phyloP scores from a whole-genome alignment of 2,113 vertebrate genomes.

The Pelecanus crispus region DNA sequence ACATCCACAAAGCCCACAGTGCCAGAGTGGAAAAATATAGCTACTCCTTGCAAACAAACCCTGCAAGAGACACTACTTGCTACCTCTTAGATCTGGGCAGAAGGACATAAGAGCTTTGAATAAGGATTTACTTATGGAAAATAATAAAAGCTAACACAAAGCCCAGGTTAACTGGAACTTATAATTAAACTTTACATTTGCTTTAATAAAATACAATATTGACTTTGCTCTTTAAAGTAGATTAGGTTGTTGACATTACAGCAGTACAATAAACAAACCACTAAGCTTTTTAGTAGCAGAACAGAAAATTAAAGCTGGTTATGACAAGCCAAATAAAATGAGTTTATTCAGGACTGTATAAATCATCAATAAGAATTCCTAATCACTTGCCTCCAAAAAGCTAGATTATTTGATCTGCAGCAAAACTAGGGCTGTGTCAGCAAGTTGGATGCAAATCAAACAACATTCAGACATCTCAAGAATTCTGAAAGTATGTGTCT shows the following conservation, averaged over 20 bases:
- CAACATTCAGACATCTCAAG: constrained; percentile 44
- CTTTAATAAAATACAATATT: constrained; percentile 65
- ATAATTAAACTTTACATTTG: constrained; percentile 66
- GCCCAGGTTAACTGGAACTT: constrained; percentile 63
- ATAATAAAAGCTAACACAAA: constrained; percentile 42
- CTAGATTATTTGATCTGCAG: constrained; percentile 54
- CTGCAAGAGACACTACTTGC: not conserved
- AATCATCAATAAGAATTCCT: constrained; percentile 57
- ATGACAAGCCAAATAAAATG: constrained; percentile 51
- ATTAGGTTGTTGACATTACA: constrained; percentile 60
- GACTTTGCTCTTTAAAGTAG: constrained; percentile 64
- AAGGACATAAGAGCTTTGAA: not conserved
- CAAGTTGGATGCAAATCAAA: constrained; percentile 52
- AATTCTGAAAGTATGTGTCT: not conserved
- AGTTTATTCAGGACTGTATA: constrained; percentile 46
- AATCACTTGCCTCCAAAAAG: constrained; percentile 43
- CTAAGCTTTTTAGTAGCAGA: constrained; percentile 55
- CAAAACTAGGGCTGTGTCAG: constrained; percentile 54
- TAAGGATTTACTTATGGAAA: constrained; percentile 50
- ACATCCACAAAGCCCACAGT: not conserved
- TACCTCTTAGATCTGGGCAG: not conserved
- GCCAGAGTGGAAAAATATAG: not conserved
- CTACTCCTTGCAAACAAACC: not conserved
- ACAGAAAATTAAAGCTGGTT: constrained; percentile 61
- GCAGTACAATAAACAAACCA: constrained; percentile 44